Base-by-base conservation (phyloP, 2,888 invertebrate genomes). In the Alloplasta piceator region DNA sequence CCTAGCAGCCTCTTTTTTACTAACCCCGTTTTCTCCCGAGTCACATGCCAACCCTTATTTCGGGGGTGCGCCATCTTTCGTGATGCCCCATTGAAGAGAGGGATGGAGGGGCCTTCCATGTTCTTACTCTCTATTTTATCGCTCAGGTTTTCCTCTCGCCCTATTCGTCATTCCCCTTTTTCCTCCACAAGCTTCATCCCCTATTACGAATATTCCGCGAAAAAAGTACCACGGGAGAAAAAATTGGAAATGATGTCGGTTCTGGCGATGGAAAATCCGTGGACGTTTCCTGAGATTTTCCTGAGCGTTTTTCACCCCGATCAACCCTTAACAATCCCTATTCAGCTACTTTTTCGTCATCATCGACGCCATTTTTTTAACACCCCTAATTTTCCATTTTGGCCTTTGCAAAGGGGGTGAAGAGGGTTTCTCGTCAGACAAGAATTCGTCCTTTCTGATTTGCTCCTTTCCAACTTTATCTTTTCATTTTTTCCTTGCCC, bases 91-190 rank as follows among this genome's bases (percentile, higher is more conserved):
- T 26, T 26, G 26, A 26, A 26, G 26, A 26, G 26, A 3, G 26
- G 3, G 26, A 26, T 26, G 26, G 26, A 26, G 26, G 26, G 26
- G 26, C 26, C 26, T 26, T 26, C 26, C 3, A 66, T 55, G 41
- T 39, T 70, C 63, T 41, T 67, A 26, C 26, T n/a, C 80, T 71
- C 74, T 75, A 67, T 71, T 78, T 81, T 78, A 81, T 81, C 71
- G 70, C 66, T 66, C 81, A 75, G 75, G 38, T 61, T 43, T 81
- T 66, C 48, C 52, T 48, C 26, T 46, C 58, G 12, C 60, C 43
- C 71, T 43, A 52, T 73, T 52, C 70, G 73, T 67, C 74, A 56
- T 71, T 70, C 74, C 70, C 70, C 74, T 68, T 66, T 72, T 73
- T 55, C 16, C 61, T 68, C 43, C 61, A 41, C 26, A 14, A 26